Base-by-base conservation (phyloP, 2,888 invertebrate genomes). In the Pharmacophagus antenor region DNA sequence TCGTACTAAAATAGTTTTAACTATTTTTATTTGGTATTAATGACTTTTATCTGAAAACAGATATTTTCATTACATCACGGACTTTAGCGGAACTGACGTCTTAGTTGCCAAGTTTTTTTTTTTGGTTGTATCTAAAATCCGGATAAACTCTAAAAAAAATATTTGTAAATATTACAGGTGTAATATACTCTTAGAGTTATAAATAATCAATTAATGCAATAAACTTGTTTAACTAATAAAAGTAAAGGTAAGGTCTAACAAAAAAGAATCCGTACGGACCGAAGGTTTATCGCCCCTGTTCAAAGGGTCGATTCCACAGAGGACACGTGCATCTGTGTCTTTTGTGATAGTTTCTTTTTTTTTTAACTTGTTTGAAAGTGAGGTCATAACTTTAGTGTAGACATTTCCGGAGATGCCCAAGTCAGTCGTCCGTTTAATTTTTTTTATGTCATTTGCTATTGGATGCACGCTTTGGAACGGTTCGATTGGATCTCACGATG, bases 301-400 rank as follows among this genome's bases (percentile, higher is more conserved):
- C 23, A 49, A 58, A 58, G 58, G 58, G 58, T 48, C 58, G 53
- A 27, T 54, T 25, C 58, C 48, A 41, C 12, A 23, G 46, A 27
- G n/a, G 47, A 54, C 58, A 59, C 60, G 60, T 60, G 60, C 60
- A 60, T 60, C 53, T 55, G 42, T 50, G 7, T 46, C 60, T 55
- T 55, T 60, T 60, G 55, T 55, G 23, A 46, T 55, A 23, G 27
- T 31, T 42, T n/a, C n/a, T n/a, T n/a, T 51, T 56, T 59, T 60
- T 60, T 55, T 46, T 42, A 27, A 42, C 8, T 10, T 44, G 31
- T 55, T 50, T 23, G 31, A 50, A 55, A 55, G 48, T 41, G 49
- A 55, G 55, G 60, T 55, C 55, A 51, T 60, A 59, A 59, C 49
- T 59, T 54, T 55, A 51, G 50, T 55, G 44, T 60, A 27, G 50